A percentile compares a stretch with the other conserved stretches of the same genome.
These are phyloP conservation scores for Pseudomyrmex sp. DNA, from an alignment of 1,140 invertebrate species.

Conservation along the genomic window DNA sequence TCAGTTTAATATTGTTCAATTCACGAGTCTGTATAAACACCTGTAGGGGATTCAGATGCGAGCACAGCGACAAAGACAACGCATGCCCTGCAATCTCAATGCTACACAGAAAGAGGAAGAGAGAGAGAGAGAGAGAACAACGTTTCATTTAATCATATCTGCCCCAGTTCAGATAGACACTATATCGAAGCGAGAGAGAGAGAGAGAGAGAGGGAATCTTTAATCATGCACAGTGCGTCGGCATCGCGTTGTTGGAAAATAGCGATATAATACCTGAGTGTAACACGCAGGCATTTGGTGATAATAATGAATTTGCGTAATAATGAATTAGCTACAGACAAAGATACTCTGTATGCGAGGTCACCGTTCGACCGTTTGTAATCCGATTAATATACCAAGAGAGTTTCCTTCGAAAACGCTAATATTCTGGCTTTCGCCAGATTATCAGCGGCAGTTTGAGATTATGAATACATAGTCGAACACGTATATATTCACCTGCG, in stretches of 20 bases:
- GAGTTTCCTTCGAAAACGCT: background rate
- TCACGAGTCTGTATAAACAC: background rate
- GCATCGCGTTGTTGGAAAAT: background rate
- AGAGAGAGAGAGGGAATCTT: background rate
- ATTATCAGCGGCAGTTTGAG: background rate
- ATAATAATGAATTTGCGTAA: no score
- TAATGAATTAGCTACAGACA: no score
- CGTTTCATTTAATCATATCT: slow-evolving; percentile 64
- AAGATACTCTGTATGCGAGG: no score
- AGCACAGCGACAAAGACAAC: background rate
- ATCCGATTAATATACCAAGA: background rate
- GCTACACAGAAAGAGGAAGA: background rate
- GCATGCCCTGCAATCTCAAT: background rate
- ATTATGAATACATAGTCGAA: background rate
- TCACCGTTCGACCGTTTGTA: no score
- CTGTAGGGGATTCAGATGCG: slow-evolving; percentile 2
- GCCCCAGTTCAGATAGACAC: slow-evolving; percentile 45
- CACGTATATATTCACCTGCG: background rate
- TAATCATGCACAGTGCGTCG: background rate
- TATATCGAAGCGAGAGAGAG: background rate
- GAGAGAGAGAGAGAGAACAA: background rate
- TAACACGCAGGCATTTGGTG: no score
- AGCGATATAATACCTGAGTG: no score
- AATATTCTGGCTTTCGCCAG: background rate
- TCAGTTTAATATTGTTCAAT: background rate